Base-by-base conservation (phyloP, 2,888 invertebrate species). In the Dermolepida albohirtum region DNA sequence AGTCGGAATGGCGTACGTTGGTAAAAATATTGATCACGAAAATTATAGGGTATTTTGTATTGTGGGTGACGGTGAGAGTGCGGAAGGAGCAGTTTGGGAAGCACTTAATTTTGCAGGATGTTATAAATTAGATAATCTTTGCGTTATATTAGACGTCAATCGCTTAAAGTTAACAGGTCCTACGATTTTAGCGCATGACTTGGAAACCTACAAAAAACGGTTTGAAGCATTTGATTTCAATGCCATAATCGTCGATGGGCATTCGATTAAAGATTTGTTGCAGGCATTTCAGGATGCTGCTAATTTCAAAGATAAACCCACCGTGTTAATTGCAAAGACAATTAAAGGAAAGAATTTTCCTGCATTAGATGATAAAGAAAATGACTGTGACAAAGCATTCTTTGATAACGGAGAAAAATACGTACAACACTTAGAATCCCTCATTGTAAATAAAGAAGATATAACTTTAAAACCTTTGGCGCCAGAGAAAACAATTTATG, bases 61-160 rank as follows among this genome's bases (percentile, higher is more conserved):
- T 74, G 88, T 98, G 64, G 98, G 98, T 4, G 98, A 98, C 84
- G 97, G 98, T 1, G 98, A 98, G 85, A 91, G 94, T 50, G 95
- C 96, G 0, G 98, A 98, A 85, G 98, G 98, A 64, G 95, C 95
- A 59, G 87, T 97, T 70, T 97, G 96, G 96, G 97, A 97, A 84
- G 95, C 96, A 0, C 86, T 96, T 69, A 90, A 94, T 78, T 98
- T 98, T 85, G 93, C 95, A 54, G 91, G 94, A 67, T 88, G 92
- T 82, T 97, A 98, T 85, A 92, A 94, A 71, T 87, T 98, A 59
- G 96, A 97, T 85, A 98, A 98, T 85, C 86, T 98, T 43, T 95
- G 95, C 54, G 95, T 95, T 17, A 93, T 98, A 78, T 93, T 98
- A 79, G 97, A 98, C 81, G 89, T 97, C 59, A 98, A 98, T 85